phyloP scores from a whole-genome alignment of 1,140 invertebrate genomes.

The Teleogryllus occipitalis region DNA sequence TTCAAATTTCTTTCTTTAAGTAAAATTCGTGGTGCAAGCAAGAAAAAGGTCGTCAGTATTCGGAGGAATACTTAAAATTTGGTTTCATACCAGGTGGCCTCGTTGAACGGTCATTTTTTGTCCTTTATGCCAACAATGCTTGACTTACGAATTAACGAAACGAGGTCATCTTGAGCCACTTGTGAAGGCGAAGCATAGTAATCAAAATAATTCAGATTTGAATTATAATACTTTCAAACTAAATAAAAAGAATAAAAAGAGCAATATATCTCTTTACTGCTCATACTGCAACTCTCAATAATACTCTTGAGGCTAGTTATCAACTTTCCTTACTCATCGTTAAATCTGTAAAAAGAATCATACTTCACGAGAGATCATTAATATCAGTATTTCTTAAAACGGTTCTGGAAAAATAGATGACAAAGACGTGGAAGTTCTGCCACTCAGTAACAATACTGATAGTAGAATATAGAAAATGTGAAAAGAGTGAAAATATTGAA shows the following conservation, averaged over 20 bases:
- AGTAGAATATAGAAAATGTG: slow-evolving; percentile 26
- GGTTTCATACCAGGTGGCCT: slow-evolving; percentile 1
- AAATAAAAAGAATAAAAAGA: slow-evolving; percentile 22
- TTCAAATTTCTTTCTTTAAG: too few relatives aligned
- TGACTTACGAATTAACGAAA: slow-evolving; percentile 25
- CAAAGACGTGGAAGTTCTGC: slow-evolving; percentile 22
- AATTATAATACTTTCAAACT: slow-evolving; percentile 24
- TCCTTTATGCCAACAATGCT: slow-evolving; percentile 27
- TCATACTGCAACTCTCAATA: slow-evolving; percentile 9
- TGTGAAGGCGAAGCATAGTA: neutral
- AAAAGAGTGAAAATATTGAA: slow-evolving; percentile 28
- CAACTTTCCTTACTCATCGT: slow-evolving; percentile 9
- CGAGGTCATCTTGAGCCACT: slow-evolving; percentile 18
- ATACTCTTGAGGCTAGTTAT: slow-evolving; percentile 14
- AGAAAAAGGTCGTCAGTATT: too few relatives aligned
- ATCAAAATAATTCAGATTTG: slow-evolving; percentile 22
- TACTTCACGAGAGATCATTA: slow-evolving; percentile 21
- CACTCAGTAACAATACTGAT: slow-evolving; percentile 29
- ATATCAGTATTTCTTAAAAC: slow-evolving; percentile 28
- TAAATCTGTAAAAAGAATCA: slow-evolving; percentile 23
- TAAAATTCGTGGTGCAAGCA: too few relatives aligned
- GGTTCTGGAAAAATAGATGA: slow-evolving; percentile 26
- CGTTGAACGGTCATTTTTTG: slow-evolving; percentile 25
- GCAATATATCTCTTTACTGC: neutral
- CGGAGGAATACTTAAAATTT: too few relatives aligned